Base-by-base conservation (phyloP, 2,888 invertebrate species). In the Philonicus albiceps region DNA sequence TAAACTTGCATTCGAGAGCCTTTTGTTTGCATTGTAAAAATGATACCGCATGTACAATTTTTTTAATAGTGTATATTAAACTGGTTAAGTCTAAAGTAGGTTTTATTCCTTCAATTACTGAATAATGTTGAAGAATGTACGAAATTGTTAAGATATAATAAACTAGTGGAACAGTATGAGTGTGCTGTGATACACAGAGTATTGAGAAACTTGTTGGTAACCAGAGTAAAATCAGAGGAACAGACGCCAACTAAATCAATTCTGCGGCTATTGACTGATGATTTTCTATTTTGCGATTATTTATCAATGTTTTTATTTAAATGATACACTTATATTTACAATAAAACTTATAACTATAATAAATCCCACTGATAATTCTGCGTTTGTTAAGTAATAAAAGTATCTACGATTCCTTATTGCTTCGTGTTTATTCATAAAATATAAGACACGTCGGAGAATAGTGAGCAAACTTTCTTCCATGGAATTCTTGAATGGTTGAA, bases 21-120 rank as follows among this genome's bases (percentile, higher is more conserved):
- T 85, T 83, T 83, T 85, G 85, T 85, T 85, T 74, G 85, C 85
- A 85, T 75, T 85, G 49, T 74, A 85, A 85, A 84, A 75, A 85
- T 74, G 75, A 72, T 85, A 85, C 74, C 75, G 75, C 53, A 75
- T 85, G 85, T 85, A 85, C 85, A 85, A 85, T 85, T 85, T 85
- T 84, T 85, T 85, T 75, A 85, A 85, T 85, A 85, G 53, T 75
- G 30, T 53, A 85, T 85, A 75, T 85, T 85, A 85, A 85, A 53
- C 34, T 85, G 85, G 40, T 85, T 85, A 85, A 85, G 85, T 40
- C 55, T 85, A 85, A 85, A 85, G 31, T 76, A 76, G 76, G 40
- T 76, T 76, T 76, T 76, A 76, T 76, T 76, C 34, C 40, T 76
- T 76, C 76, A 37, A 76, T 34, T 76, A 64, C 64, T 64, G 64